Conservation (phyloP, 2,888 invertebrate species). For the Eupeodes luniger region DNA sequence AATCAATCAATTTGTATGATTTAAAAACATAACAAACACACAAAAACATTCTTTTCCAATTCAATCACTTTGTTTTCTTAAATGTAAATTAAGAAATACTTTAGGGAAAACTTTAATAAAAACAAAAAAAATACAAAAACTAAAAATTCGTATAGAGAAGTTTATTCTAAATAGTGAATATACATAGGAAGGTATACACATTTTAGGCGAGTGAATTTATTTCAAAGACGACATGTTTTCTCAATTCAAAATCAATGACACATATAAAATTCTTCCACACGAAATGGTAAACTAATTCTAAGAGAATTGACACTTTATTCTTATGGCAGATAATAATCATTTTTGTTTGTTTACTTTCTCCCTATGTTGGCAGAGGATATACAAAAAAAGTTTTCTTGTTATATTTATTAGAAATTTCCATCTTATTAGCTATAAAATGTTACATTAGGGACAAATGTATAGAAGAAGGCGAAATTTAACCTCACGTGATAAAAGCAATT, state of each 20-base stretch:
- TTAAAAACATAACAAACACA: background rate
- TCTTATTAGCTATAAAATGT: background rate
- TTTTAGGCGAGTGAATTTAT: background rate
- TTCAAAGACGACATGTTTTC: conserved; percentile 8
- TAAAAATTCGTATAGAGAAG: background rate
- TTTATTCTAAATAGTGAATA: background rate
- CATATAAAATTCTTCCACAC: conserved; percentile 22
- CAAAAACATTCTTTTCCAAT: background rate
- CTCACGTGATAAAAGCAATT: background rate
- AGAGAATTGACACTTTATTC: conserved; percentile 34
- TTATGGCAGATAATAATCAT: conserved; percentile 5
- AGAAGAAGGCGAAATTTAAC: background rate
- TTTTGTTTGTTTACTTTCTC: background rate
- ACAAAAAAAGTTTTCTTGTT: background rate
- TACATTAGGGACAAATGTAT: background rate
- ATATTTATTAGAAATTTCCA: conserved; percentile 3
- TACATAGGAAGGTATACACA: background rate
- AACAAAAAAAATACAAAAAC: background rate
- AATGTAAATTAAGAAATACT: conserved; percentile 10
- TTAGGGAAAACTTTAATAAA: background rate
- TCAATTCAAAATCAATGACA: conserved; percentile 32
- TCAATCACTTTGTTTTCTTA: conserved; percentile 2
- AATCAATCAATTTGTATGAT: background rate
- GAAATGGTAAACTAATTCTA: conserved; percentile 30
- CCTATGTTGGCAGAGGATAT: background rate